Evolutionary conservation across 2,797 vertebrate genomes (phyloP), one percentile per base, ranked within the genome.

Genomic region (Caiman crocodilus): DNA sequence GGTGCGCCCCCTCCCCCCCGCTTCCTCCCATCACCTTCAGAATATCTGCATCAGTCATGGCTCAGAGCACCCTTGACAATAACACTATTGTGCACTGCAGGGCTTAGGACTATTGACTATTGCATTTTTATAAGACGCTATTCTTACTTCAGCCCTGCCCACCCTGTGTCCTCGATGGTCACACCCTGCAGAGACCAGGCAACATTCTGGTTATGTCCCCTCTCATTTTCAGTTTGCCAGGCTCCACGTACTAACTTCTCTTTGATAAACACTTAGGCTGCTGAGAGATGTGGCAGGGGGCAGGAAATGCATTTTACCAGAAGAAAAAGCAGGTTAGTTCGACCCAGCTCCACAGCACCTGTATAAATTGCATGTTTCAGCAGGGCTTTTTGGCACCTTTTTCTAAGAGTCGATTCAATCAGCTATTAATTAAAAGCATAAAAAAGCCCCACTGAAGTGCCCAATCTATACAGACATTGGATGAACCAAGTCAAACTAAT

Each of bases 161-260:
- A 81, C 82, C 76, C 83, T 0, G 0, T 92, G 76, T 91, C 80
- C 94, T 96, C 91, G 89, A 90, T 90, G 83, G 84, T 95, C 81
- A 69, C 65, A 35, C 81, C 82, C 61, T 58, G 93, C 92, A 87
- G 93, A 95, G 94, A 95, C 79, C 90, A 95, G 93, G 84, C 35
- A 88, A 85, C 76, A 30, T 15, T 90, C 80, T 96, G 90, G 93
- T 88, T 96, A 74, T 87, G 77, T 86, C 90, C 94, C 91, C 95
- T 94, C 95, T 95, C 94, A 93, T 97, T 96, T 93, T 90, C 90
- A 75, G 95, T 95, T 91, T 42, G 32, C 32, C 6, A 25, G 13
- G 11, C 82, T 94, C 94, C 95, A 2, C 94, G 87, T 94, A 96
- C 93, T 92, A 88, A 94, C 90, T 94, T 90, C 93, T 95, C 93